Conservation (phyloP, 2,888 invertebrate genomes). For the Thecophora atra region DNA sequence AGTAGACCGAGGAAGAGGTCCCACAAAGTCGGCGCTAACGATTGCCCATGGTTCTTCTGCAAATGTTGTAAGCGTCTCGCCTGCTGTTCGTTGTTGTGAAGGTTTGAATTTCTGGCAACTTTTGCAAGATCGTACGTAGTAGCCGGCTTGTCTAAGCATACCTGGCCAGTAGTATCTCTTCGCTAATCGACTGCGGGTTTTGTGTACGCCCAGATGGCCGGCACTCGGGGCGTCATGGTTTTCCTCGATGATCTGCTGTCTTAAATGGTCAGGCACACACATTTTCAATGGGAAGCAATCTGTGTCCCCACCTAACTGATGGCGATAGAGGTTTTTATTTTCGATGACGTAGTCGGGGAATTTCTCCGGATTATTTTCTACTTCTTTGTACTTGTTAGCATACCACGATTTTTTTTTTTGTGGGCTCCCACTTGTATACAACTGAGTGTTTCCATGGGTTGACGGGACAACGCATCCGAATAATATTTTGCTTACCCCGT, state of each 20-base stretch:
- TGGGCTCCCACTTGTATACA: background rate
- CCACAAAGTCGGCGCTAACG: no score
- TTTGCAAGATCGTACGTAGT: background rate
- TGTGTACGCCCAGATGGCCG: slow-evolving; percentile 5
- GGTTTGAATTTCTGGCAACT: slow-evolving; percentile 3
- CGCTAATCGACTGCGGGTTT: background rate
- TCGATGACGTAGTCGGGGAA: slow-evolving; percentile 9
- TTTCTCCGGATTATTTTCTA: background rate
- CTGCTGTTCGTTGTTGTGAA: slow-evolving; percentile 8
- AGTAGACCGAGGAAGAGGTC: no score
- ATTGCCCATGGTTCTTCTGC: no score
- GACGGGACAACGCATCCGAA: slow-evolving; percentile 33
- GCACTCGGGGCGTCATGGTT: slow-evolving; percentile 6
- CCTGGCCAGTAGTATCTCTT: no score
- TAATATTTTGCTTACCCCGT: no score
- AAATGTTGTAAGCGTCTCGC: slow-evolving; percentile 1
- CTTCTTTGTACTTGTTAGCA: background rate
- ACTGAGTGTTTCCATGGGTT: slow-evolving; percentile 1
- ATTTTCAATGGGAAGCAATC: slow-evolving; percentile 1
- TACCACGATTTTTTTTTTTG: background rate
- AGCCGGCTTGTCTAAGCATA: no score
- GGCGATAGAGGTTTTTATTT: background rate
- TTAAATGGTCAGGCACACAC: background rate
- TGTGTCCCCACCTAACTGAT: background rate
- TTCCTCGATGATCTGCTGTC: background rate